phyloP scores from a whole-genome alignment of 1,140 invertebrate genomes.

The Platyura marginata region DNA sequence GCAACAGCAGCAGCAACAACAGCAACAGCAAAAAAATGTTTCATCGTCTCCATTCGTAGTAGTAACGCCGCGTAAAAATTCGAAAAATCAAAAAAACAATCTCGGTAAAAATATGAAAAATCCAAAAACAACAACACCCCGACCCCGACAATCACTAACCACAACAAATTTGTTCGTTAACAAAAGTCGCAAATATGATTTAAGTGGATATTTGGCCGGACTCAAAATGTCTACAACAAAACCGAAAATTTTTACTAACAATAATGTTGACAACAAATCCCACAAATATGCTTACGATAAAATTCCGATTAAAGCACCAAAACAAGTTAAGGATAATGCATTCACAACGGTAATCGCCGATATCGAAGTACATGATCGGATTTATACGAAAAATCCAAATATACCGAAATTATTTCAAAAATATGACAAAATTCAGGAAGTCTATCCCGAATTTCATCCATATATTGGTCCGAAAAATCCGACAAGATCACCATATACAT shows the following conservation, averaged over 20 bases:
- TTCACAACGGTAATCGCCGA: constrained; percentile 6
- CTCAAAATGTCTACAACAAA: neutral
- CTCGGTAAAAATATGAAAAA: neutral
- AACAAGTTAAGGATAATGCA: constrained; percentile 31
- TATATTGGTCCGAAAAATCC: constrained; percentile 11
- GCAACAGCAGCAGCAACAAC: neutral
- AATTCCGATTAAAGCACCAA: constrained; percentile 31
- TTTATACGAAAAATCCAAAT: constrained; percentile 11
- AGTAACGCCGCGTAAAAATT: neutral
- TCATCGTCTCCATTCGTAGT: neutral
- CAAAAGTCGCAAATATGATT: neutral
- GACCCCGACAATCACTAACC: neutral
- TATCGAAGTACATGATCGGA: constrained; percentile 6
- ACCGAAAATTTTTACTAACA: constrained; percentile 1
- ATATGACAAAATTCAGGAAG: constrained; percentile 52
- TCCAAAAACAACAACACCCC: neutral
- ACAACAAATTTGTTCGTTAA: neutral
- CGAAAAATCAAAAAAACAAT: neutral
- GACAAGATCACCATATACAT: neutral
- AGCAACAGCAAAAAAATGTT: neutral
- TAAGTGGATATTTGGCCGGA: too few species aligned
- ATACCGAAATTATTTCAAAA: constrained; percentile 53
- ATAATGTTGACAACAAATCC: constrained; percentile 1
- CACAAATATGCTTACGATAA: constrained; percentile 4
- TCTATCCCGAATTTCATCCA: constrained; percentile 49